Conservation (phyloP, 1,140 invertebrate genomes). For the Megalonaias nervosa region DNA sequence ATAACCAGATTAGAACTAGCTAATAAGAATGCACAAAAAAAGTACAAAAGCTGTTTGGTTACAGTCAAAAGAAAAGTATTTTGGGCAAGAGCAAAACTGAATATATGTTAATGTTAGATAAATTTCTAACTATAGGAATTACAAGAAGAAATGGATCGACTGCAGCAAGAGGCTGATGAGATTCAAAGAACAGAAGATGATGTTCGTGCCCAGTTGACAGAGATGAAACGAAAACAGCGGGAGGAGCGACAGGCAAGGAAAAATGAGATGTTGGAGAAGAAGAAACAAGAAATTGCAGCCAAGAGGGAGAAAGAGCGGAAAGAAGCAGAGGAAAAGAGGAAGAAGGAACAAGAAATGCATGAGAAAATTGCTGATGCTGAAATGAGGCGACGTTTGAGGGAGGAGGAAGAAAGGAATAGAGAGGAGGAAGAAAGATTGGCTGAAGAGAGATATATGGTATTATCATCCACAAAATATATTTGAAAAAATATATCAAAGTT, state of each 20-base stretch:
- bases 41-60: too few relatives aligned
- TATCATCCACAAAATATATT: too few relatives aligned
- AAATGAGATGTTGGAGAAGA: slow-evolving; percentile 44
- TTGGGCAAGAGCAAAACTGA: background rate
- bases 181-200: slow-evolving; percentile 57
- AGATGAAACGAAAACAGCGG: slow-evolving; percentile 46
- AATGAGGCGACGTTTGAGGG: slow-evolving; percentile 46
- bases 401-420: slow-evolving; percentile 49
- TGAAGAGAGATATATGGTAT: slow-evolving; percentile 57
- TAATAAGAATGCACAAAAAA: too few relatives aligned
- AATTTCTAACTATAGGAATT: slow-evolving; percentile 42
- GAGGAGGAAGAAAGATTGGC: slow-evolving; percentile 54
- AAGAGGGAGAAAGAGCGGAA: slow-evolving; percentile 52
- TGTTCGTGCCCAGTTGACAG: slow-evolving; percentile 48
- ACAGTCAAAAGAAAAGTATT: background rate
- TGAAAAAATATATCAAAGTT: too few relatives aligned
- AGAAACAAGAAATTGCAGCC: slow-evolving; percentile 48
- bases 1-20: too few relatives aligned
- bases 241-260: slow-evolving; percentile 55
- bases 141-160: slow-evolving; percentile 51
- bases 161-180: slow-evolving; percentile 52
- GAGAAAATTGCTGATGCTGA: slow-evolving; percentile 55
- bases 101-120: background rate
- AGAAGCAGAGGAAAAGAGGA: slow-evolving; percentile 48
- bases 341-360: slow-evolving; percentile 55